Percentiles rank a stretch among this genome's conserved stretches.
Evolutionary conservation across 2,113 vertebrate species (phyloP).

Genomic region (Ceuthmochares aereus): DNA sequence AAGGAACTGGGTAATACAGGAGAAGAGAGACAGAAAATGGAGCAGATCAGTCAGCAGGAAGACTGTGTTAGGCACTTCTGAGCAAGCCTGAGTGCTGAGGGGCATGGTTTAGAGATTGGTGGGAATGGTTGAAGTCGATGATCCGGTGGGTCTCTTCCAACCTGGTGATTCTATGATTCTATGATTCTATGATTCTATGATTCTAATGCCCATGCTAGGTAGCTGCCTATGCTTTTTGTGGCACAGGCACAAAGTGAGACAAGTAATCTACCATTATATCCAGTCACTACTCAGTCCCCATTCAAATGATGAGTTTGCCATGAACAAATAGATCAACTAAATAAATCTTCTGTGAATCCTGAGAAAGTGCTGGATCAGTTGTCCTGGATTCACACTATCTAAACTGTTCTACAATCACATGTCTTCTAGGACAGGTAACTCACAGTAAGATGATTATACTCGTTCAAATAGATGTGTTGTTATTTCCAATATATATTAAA

Average conservation of each 20-base stretch:
- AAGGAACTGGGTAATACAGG: not conserved
- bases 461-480: not conserved
- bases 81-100: too few relatives aligned
- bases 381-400: not conserved
- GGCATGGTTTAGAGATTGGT: too few relatives aligned
- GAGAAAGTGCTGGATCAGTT: not conserved
- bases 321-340: not conserved
- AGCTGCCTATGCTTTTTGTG: not conserved
- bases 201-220: not conserved
- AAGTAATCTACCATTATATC: not conserved
- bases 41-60: not conserved
- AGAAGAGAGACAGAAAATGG: not conserved
- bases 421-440: not conserved
- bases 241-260: not conserved
- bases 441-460: not conserved
- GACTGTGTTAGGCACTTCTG: rapidly evolving
- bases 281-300: not conserved
- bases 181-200: too few relatives aligned
- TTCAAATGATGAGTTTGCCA: not conserved
- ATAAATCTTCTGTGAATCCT: not conserved
- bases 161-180: too few relatives aligned
- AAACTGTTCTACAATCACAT: not conserved
- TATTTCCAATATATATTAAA: not conserved
- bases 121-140: too few relatives aligned
- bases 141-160: too few relatives aligned